Evolutionary conservation across 1,140 invertebrate species (phyloP).

Genomic region (Gerris buenoi): DNA sequence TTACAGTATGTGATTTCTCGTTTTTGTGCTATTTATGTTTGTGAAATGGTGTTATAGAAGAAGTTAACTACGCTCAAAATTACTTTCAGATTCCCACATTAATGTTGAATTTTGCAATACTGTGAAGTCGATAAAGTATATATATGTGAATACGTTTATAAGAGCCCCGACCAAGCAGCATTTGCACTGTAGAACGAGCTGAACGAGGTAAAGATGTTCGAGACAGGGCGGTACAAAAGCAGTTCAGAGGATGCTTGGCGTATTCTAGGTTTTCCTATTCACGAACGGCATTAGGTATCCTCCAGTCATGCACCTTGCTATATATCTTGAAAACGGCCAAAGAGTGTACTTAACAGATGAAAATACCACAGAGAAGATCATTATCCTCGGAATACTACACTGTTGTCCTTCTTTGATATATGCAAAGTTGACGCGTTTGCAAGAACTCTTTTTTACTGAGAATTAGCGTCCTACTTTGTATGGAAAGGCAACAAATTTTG

Average conservation of each 20-base stretch:
- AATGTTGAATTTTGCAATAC: slow-evolving; percentile 5
- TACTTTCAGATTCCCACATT: slow-evolving; percentile 17
- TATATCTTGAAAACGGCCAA: too few relatives aligned
- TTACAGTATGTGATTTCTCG: too few relatives aligned
- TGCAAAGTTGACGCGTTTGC: slow-evolving; percentile 4
- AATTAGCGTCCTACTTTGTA: slow-evolving; percentile 18
- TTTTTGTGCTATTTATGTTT: too few relatives aligned
- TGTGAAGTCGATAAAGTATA: slow-evolving; percentile 28
- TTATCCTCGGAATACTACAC: slow-evolving; percentile 11
- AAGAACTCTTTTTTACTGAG: slow-evolving; percentile 9
- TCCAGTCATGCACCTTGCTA: too few relatives aligned
- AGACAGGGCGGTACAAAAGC: slow-evolving; percentile 27
- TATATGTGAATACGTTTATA: slow-evolving; percentile 31
- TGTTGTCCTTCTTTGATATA: slow-evolving; percentile 9
- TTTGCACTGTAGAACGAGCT: slow-evolving; percentile 5
- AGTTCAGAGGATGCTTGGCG: slow-evolving; percentile 28
- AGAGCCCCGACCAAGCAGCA: slow-evolving; percentile 25
- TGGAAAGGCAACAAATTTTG: slow-evolving; percentile 14
- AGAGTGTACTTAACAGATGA: slow-evolving; percentile 19
- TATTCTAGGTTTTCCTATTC: too few relatives aligned
- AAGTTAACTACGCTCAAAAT: too few relatives aligned
- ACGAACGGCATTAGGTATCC: too few relatives aligned
- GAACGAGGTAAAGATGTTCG: slow-evolving; percentile 29
- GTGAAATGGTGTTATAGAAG: too few relatives aligned
- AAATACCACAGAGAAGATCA: slow-evolving; percentile 8